Percentiles rank a stretch among this genome's conserved stretches.
These are phyloP conservation scores for Tympanuchus pallidicinctus DNA, from an alignment of 2,113 vertebrate species.

Conservation along the genomic window DNA sequence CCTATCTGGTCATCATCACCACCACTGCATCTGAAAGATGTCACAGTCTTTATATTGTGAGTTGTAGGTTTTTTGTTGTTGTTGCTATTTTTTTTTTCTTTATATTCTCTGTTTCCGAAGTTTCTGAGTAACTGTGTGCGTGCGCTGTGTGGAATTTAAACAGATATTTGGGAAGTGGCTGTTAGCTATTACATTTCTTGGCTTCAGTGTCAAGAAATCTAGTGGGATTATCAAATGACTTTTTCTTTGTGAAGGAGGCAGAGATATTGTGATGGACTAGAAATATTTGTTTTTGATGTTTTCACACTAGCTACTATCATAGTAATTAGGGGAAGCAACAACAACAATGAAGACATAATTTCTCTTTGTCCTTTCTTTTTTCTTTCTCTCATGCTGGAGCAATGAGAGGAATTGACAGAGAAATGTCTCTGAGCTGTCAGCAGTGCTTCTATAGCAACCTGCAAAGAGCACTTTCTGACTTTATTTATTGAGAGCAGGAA, in stretches of 20 bases:
- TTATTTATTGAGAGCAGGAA: neutral
- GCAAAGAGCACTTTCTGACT: neutral
- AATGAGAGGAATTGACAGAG: neutral
- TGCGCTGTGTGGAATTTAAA: neutral
- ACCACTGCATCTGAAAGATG: neutral
- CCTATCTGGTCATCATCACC: neutral
- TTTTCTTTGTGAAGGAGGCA: neutral
- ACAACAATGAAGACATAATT: neutral
- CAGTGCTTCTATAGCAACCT: neutral
- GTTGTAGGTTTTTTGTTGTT: neutral
- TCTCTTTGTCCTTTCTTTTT: neutral
- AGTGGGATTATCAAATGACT: accelerated
- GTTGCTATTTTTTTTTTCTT: neutral
- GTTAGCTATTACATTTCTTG: neutral
- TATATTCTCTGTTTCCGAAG: neutral
- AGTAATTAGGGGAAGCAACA: neutral
- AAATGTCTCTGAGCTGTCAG: neutral
- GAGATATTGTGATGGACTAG: neutral
- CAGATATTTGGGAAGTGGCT: neutral
- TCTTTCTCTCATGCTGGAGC: neutral
- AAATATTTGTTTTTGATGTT: neutral
- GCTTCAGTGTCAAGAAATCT: neutral
- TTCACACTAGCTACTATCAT: neutral
- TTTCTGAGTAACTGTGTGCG: neutral
- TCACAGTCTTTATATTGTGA: neutral